Evolutionary conservation across 2,888 invertebrate species (phyloP), one percentile per base, ranked within the genome.

Genomic region (Nasonovia ribisnigri): DNA sequence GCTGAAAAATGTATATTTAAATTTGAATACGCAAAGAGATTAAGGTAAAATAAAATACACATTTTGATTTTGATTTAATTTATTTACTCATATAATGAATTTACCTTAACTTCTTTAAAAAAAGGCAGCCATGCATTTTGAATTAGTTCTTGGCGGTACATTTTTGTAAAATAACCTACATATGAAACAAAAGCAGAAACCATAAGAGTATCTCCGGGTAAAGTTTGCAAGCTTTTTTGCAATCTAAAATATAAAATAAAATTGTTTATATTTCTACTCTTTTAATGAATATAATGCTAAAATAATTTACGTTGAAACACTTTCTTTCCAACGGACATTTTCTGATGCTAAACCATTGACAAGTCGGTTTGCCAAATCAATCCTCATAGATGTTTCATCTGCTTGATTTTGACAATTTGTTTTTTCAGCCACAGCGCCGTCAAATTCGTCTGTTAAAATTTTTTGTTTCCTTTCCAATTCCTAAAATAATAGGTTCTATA

Each of bases 151-250:
- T 96, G 95, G 90, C 99, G 96, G 95, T 99, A 99, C 90, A 97
- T 96, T 94, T 98, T 97, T 54, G 98, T 98, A 96, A 99, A 99
- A 95, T 98, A 98, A 3, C 99, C 99, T 57, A 99, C 98, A 95
- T 99, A 99, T 0, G 99, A 99, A 92, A 99, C 98, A 96, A 99
- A 99, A 26, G 99, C 98, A 0, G 98, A 98, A 60, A 98, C 97
- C 51, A 99, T 96, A 0, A 99, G 96, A 57, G 98, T 97, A 95
- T 99, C 99, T 0, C 99, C 99, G 0, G 99, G 98, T 93, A 99
- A 96, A 94, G 98, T 98, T 48, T 97, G 96, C 51, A 97, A 97
- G 26, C 98, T 97, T 94, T 96, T 96, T 95, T 97, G 97, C 94
- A 98, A 97, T 95, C 97, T 97, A 93, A 95, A 95, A 88, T 96